Conservation (phyloP, 1,140 invertebrate genomes). For the Paralvinella palmiformis region DNA sequence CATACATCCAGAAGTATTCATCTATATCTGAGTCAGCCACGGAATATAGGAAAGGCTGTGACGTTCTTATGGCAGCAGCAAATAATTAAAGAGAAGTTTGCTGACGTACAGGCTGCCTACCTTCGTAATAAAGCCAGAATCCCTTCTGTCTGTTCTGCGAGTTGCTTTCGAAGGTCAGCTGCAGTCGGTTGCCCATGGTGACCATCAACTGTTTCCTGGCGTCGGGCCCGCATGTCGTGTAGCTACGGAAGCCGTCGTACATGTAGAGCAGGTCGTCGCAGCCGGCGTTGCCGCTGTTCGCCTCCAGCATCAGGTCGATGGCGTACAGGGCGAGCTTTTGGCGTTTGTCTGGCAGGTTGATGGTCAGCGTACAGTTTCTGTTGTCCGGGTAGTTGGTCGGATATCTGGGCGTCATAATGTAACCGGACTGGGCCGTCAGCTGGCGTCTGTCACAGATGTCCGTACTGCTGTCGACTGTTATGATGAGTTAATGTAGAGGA, state of each 20-base stretch:
- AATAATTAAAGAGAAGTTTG: too few species aligned
- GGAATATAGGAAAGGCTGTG: too few species aligned
- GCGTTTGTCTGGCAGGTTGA: constrained; percentile 24
- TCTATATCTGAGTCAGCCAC: too few species aligned
- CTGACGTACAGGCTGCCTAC: constrained; percentile 26
- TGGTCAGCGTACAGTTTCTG: constrained; percentile 27
- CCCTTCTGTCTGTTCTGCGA: constrained; percentile 29
- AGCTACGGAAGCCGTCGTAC: constrained; percentile 29
- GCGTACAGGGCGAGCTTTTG: constrained; percentile 35
- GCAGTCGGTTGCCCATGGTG: constrained; percentile 27
- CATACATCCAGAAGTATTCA: too few species aligned
- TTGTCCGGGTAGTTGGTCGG: constrained; percentile 34
- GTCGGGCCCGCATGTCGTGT: constrained; percentile 36
- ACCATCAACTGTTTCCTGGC: constrained; percentile 30
- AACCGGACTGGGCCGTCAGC: constrained; percentile 33
- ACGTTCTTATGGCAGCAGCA: too few species aligned
- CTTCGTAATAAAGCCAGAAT: constrained; percentile 48
- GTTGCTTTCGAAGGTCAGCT: constrained; percentile 30
- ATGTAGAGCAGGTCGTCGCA: constrained; percentile 41
- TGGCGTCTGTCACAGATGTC: constrained; percentile 31
- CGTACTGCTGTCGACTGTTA: not conserved
- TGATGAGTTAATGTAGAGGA: not conserved
- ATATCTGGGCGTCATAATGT: constrained; percentile 39
- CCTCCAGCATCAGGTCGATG: constrained; percentile 38
- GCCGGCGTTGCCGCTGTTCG: constrained; percentile 26